phyloP scores from a whole-genome alignment of 2,888 invertebrate genomes.

The Adelphocoris suturalis region DNA sequence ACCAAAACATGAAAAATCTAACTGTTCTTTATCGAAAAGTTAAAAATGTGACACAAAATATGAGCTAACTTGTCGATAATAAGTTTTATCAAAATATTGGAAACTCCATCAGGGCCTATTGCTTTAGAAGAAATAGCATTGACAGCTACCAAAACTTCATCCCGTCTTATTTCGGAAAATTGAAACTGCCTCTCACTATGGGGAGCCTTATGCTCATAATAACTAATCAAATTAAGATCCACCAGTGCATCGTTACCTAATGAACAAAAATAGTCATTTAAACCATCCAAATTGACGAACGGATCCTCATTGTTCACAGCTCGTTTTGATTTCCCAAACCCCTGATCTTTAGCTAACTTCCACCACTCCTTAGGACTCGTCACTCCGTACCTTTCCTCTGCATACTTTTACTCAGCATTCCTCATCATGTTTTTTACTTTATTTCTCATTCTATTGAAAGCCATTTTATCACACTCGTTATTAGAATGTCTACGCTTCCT shows the following conservation, averaged over 20 bases:
- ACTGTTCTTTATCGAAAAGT: not conserved
- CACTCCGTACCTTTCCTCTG: not conserved
- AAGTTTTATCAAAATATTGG: too few species aligned
- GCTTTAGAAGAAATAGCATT: not conserved
- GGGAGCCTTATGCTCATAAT: too few species aligned
- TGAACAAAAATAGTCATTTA: constrained; percentile 24
- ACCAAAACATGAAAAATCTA: too few species aligned
- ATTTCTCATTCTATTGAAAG: not conserved
- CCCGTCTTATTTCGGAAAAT: not conserved
- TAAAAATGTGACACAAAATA: not conserved
- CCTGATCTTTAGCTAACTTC: not conserved
- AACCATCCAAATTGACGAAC: not conserved
- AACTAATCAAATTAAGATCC: too few species aligned
- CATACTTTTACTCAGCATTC: not conserved
- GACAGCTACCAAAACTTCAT: not conserved
- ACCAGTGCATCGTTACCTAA: too few species aligned
- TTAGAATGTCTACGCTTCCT: not conserved
- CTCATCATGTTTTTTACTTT: not conserved
- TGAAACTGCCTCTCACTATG: not conserved
- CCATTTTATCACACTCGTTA: not conserved
- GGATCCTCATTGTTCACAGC: not conserved
- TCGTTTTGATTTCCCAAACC: too few species aligned
- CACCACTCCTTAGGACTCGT: not conserved
- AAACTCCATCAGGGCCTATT: not conserved
- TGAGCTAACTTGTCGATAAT: too few species aligned